A percentile compares a stretch with the other conserved stretches of the same genome.
These are phyloP conservation scores for Coregonus suidteri DNA, from an alignment of 2,797 vertebrate genomes.

Conservation along the genomic window DNA sequence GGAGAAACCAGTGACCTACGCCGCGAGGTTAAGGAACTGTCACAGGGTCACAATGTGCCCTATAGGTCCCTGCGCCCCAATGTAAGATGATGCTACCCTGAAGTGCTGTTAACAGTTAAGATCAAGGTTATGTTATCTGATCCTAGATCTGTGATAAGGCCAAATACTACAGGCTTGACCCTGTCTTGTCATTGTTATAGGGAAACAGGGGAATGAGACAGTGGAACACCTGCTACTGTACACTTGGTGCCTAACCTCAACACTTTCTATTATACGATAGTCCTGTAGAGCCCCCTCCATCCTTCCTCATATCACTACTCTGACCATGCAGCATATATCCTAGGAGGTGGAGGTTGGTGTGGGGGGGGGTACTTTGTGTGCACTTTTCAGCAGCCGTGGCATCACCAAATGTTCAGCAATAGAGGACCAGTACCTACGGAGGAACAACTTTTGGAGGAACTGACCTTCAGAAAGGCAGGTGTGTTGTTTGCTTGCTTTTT, in stretches of 20 bases:
- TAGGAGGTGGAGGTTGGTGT: conserved; percentile 21
- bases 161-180: background rate
- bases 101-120: background rate
- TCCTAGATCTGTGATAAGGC: background rate
- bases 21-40: background rate
- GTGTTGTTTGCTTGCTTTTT: too few relatives aligned
- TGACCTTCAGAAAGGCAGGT: too few relatives aligned
- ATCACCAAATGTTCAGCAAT: too few relatives aligned
- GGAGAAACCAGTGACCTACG: conserved; percentile 27
- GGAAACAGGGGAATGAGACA: background rate
- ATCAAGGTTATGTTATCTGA: background rate
- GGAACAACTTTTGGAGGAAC: too few relatives aligned
- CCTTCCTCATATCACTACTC: background rate
- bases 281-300: background rate
- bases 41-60: conserved; percentile 27
- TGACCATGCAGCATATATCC: background rate
- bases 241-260: background rate
- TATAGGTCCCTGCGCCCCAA: conserved; percentile 12
- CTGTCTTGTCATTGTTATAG: background rate
- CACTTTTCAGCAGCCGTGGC: too few relatives aligned
- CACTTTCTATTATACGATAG: background rate
- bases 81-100: background rate
- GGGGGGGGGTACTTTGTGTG: conserved; percentile 21
- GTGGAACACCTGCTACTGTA: background rate
- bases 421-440: too few relatives aligned